Base-by-base conservation (phyloP, 2,113 vertebrate genomes). In the Zonotrichia leucophrys region DNA sequence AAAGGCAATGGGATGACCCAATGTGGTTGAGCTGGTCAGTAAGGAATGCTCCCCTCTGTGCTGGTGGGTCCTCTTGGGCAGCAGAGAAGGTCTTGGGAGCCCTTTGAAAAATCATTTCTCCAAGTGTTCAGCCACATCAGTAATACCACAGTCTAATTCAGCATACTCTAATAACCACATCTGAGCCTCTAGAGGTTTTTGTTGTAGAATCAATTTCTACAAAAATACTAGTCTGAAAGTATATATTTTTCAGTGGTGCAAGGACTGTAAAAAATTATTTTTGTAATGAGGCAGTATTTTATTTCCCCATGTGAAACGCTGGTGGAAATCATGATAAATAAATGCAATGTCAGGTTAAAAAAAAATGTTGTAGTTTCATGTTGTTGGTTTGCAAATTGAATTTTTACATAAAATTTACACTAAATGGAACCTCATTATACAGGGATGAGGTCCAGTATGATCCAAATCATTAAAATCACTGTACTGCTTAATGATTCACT, bases 401-500 rank as follows among this genome's bases (percentile, higher is more conserved):
- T 98, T 98, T 98, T 98, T 98, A 98, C 97, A 98, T 98, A 98
- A 98, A 98, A 98, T 98, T 98, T 98, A 98, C 96, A 97, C 98
- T 98, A 97, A 98, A 98, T 98, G 98, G 98, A 98, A 98, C 95
- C 97, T 98, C 97, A 98, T 98, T 98, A 98, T 98, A 97, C 96
- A 98, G 97, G 97, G 97, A 98, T 98, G 97, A 98, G 97, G 98
- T 98, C 98, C 98, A 97, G 98, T 98, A 95, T 98, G 98, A 98
- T 98, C 98, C 98, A 98, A 98, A 98, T 98, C 98, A 98, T 98
- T 98, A 98, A 98, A 98, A 98, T 97, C 98, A 98, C 97, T 98
- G 98, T 97, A 98, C 97, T 98, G 98, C 98, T 98, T 98, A 98
- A 98, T 98, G 98, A 98, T 97, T 98, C 98, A 98, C 98, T 98